phyloP scores from a whole-genome alignment of 2,113 vertebrate species.

The Erythrocercus mccallii region DNA sequence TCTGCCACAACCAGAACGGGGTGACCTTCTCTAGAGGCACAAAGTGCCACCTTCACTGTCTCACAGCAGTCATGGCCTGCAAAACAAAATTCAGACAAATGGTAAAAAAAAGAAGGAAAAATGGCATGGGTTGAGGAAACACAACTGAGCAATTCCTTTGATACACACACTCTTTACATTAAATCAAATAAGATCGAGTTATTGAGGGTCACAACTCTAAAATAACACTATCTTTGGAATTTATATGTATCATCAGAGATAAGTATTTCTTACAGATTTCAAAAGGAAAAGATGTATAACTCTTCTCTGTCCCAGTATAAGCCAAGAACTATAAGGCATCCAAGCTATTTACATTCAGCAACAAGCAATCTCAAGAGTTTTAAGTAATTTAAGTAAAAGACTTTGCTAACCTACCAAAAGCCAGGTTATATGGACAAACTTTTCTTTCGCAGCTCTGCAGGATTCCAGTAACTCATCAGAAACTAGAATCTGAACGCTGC shows the following conservation, averaged over 20 bases:
- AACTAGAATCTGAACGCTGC: not conserved
- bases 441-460: not conserved
- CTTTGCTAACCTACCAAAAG: not conserved
- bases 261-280: not conserved
- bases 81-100: not conserved
- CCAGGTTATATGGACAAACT: not conserved
- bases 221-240: not conserved
- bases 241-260: not conserved
- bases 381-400: not conserved
- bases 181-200: not conserved
- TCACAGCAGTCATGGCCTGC: constrained; percentile 93
- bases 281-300: not conserved
- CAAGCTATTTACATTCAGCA: not conserved
- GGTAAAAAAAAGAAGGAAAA: not conserved
- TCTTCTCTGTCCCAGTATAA: not conserved
- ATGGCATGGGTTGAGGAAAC: not conserved
- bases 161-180: not conserved
- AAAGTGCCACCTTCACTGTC: constrained; percentile 87
- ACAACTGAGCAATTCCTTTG: not conserved
- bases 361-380: not conserved
- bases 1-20: constrained; percentile 77
- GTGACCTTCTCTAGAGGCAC: constrained; percentile 73
- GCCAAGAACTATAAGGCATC: not conserved
- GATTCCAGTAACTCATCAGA: not conserved
- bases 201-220: not conserved